Evolutionary conservation across 2,113 vertebrate genomes (phyloP).

Genomic region (Lagopus muta): DNA sequence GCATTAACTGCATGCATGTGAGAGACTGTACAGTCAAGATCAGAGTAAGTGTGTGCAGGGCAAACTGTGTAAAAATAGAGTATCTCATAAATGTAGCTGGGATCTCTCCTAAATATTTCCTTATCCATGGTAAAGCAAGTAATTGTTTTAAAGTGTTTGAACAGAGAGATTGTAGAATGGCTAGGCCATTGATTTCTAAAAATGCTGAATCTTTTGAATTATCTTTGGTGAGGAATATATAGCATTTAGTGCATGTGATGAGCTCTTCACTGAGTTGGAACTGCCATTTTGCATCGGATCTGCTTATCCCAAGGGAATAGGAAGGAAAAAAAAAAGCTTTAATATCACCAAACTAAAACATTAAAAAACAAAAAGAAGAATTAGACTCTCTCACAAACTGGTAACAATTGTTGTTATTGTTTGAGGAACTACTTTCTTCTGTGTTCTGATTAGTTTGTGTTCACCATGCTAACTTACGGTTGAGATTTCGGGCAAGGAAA

Average conservation of each 20-base stretch:
- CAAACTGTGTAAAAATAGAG: slow-evolving; percentile 1
- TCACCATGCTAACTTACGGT: not conserved
- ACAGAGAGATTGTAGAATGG: not conserved
- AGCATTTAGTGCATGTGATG: not conserved
- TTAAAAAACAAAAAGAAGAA: not conserved
- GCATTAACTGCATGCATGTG: slow-evolving; percentile 74
- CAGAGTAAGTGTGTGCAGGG: slow-evolving; percentile 38
- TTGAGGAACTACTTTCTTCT: not conserved
- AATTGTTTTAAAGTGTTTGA: not conserved
- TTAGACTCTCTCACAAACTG: not conserved
- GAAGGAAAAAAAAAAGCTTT: not conserved
- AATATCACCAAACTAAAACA: not conserved
- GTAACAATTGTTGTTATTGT: not conserved
- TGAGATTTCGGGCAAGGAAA: not conserved
- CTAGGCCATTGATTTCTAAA: not conserved
- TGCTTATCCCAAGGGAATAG: not conserved
- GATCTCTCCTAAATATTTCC: not conserved
- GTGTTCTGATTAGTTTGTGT: not conserved
- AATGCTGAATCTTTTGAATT: not conserved
- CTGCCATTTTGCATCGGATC: not conserved
- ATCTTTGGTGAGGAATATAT: not conserved
- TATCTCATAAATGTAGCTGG: not conserved
- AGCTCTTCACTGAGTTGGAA: not conserved
- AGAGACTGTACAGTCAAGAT: slow-evolving; percentile 63
- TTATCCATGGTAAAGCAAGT: not conserved